Conservation (phyloP, 2,888 invertebrate species). For the Alloplasta piceator region DNA sequence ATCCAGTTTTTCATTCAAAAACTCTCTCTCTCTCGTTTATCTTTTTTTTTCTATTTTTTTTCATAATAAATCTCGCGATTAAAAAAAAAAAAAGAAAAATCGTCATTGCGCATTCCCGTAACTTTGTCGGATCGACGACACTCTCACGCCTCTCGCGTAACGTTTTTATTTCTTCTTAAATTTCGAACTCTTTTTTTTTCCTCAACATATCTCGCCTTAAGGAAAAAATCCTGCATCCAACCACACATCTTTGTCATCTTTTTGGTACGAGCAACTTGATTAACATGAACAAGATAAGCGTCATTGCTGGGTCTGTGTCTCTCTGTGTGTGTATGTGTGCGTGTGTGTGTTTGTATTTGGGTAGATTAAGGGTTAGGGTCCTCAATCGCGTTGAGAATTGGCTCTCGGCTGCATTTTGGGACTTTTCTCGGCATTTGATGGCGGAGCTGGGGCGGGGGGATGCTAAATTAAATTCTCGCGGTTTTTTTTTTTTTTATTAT, state of each 20-base stretch:
- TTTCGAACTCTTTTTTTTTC: constrained; percentile 61
- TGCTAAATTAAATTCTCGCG: constrained; percentile 45
- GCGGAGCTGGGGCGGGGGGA: constrained; percentile 20
- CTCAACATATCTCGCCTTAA: constrained; percentile 55
- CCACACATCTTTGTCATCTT: constrained; percentile 74
- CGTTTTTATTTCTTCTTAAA: constrained; percentile 48
- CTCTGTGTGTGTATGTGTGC: constrained; percentile 47
- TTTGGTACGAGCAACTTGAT: constrained; percentile 83
- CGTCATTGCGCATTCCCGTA: constrained; percentile 77
- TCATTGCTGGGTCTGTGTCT: constrained; percentile 78
- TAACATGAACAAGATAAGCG: constrained; percentile 83
- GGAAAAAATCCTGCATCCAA: constrained; percentile 67
- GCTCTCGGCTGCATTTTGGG: constrained; percentile 56
- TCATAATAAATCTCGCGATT: constrained; percentile 55
- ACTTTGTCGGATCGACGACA: constrained; percentile 65
- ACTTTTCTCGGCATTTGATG: constrained; percentile 59
- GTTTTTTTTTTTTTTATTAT: constrained; percentile 42
- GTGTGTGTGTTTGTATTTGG: constrained; percentile 46
- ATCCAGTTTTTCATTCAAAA: constrained; percentile 75
- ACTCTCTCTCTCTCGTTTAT: constrained; percentile 60
- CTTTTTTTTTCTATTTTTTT: constrained; percentile 28
- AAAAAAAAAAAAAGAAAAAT: neutral
- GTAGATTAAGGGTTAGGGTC: constrained; percentile 64
- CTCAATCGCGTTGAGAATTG: constrained; percentile 55
- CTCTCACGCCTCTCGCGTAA: constrained; percentile 67